Conservation (phyloP, 1,140 invertebrate genomes). For the Bombus affinis region DNA sequence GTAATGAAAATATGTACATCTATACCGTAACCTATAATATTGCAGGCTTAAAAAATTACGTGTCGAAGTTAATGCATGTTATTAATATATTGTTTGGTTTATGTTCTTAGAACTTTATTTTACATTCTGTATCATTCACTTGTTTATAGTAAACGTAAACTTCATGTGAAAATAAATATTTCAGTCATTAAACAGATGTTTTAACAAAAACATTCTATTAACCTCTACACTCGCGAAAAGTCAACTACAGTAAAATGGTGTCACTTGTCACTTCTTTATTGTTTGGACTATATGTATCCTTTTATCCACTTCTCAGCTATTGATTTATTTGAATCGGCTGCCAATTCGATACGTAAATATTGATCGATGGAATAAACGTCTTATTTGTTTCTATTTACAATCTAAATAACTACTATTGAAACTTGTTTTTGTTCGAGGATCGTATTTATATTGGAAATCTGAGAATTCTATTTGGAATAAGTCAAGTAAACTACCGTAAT, state of each 20-base stretch:
- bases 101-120: not conserved
- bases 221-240: not conserved
- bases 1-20: not conserved
- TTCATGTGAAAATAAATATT: not conserved
- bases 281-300: not conserved
- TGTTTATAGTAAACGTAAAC: not conserved
- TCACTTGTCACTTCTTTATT: not conserved
- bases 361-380: not conserved
- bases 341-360: not conserved
- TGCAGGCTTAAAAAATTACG: not conserved
- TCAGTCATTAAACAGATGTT: not conserved
- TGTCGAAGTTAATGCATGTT: not conserved
- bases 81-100: not conserved
- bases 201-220: not conserved
- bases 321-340: not conserved
- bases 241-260: too few species aligned
- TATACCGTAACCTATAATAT: not conserved
- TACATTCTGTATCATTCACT: not conserved
- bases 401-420: not conserved
- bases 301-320: not conserved
- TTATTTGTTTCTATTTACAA: not conserved
- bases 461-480: not conserved
- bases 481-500: not conserved
- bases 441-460: not conserved
- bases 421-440: too few species aligned